These are phyloP conservation scores for Xylocampa areola DNA, from an alignment of 2,888 invertebrate genomes.

Conservation along the genomic window DNA sequence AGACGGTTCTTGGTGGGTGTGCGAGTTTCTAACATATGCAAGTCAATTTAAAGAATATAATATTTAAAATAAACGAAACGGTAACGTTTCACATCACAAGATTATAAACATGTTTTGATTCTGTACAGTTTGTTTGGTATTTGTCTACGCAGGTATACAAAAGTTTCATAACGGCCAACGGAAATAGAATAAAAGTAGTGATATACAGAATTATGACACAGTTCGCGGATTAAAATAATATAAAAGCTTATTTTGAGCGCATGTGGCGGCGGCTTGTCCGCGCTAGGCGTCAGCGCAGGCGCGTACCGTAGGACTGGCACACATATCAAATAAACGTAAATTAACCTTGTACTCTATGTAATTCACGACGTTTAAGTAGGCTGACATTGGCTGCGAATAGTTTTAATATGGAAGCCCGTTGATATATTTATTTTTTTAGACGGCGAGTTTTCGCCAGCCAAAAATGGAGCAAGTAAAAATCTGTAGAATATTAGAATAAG, in stretches of 20 bases:
- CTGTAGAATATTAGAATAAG: not conserved
- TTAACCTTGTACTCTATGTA: constrained; percentile 64
- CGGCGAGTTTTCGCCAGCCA: constrained; percentile 2
- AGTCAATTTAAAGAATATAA: no score
- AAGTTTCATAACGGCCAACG: constrained; percentile 55
- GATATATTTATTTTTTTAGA: constrained; percentile 36
- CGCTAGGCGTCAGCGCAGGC: constrained; percentile 52
- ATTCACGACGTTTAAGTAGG: constrained; percentile 60
- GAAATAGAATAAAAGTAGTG: constrained; percentile 69
- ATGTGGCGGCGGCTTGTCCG: constrained; percentile 51
- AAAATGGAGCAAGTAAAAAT: not conserved
- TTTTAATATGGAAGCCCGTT: constrained; percentile 51
- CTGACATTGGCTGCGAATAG: constrained; percentile 63
- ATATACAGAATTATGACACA: constrained; percentile 78
- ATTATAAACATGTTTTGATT: constrained; percentile 6
- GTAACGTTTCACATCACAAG: not conserved
- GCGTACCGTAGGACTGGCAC: constrained; percentile 49
- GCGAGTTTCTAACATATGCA: no score
- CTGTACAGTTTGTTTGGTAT: constrained; percentile 3
- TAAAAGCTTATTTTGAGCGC: constrained; percentile 72
- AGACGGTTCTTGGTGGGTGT: no score
- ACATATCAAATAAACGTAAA: constrained; percentile 58
- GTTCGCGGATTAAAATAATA: constrained; percentile 82
- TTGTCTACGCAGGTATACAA: constrained; percentile 23
- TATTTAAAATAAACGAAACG: not conserved